phyloP scores from a whole-genome alignment of 2,113 vertebrate species.

The Thalassoma bifasciatum region DNA sequence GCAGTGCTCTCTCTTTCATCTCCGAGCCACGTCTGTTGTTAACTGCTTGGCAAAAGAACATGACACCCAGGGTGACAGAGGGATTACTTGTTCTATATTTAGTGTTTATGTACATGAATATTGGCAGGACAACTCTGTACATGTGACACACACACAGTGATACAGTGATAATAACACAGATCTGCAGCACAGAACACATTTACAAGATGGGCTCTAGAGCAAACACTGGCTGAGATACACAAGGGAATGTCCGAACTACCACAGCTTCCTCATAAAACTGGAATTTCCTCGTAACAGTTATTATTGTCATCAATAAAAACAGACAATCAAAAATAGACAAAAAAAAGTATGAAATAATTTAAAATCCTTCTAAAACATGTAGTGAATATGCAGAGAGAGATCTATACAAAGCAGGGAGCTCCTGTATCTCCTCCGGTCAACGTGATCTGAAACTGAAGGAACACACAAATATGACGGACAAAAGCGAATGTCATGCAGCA shows the following conservation, averaged over 20 bases:
- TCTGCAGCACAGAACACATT: conserved; percentile 90
- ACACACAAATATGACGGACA: conserved; percentile 59
- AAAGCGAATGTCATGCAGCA: conserved; percentile 91
- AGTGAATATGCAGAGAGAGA: conserved; percentile 72
- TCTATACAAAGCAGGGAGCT: conserved; percentile 70
- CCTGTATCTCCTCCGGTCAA: conserved; percentile 76
- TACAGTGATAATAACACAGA: conserved; percentile 89
- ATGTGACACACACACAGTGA: conserved; percentile 87
- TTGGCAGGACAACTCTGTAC: conserved; percentile 94
- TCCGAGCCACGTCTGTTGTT: conserved; percentile 41
- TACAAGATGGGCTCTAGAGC: conserved; percentile 88
- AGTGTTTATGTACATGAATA: conserved; percentile 89
- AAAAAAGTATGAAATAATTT: conserved; percentile 99
- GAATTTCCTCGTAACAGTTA: conserved; percentile 87
- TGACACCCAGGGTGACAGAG: conserved; percentile 80
- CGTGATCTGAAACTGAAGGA: conserved; percentile 70
- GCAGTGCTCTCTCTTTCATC: conserved; percentile 41
- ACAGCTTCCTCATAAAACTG: conserved; percentile 81
- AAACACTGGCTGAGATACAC: conserved; percentile 84
- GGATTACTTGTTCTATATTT: conserved; percentile 87
- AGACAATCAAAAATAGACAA: conserved; percentile 84
- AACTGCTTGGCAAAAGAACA: conserved; percentile 74
- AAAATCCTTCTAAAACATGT: conserved; percentile 85
- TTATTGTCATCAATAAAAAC: conserved; percentile 89
- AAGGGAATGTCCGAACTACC: conserved; percentile 86